Evolutionary conservation across 2,113 vertebrate species (phyloP).

Genomic region (Neodon shergylaensis): DNA sequence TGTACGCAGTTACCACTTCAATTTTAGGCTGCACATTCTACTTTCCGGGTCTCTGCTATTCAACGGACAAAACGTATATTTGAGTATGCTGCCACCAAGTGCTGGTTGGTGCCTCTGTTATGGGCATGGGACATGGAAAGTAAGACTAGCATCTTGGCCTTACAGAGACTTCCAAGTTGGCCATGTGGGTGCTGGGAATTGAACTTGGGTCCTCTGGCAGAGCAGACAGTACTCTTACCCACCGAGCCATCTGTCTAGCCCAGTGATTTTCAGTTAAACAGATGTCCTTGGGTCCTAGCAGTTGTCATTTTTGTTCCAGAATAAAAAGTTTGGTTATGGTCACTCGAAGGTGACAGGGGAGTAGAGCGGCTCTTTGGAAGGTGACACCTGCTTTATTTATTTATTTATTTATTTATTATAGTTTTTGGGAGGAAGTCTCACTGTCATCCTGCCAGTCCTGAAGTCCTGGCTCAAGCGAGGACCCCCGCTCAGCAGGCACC

Average conservation of each 20-base stretch:
- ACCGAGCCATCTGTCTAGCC: neutral
- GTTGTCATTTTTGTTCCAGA: neutral
- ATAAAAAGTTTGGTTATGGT: neutral
- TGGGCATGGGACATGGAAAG: neutral
- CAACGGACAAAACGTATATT: neutral
- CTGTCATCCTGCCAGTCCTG: neutral
- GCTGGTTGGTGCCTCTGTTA: neutral
- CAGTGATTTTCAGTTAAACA: neutral
- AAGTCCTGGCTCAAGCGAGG: neutral
- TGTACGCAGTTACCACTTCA: neutral
- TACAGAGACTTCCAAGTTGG: too few species aligned
- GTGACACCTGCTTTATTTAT: neutral
- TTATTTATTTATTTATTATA: neutral
- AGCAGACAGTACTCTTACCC: neutral
- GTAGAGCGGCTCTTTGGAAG: neutral
- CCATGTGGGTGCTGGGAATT: neutral
- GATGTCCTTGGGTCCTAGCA: neutral
- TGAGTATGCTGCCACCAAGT: conserved; percentile 10
- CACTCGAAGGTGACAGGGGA: neutral
- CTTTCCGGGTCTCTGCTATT: neutral
- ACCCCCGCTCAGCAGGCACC: neutral
- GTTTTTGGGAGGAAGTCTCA: neutral
- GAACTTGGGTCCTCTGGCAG: neutral
- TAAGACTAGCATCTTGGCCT: neutral
- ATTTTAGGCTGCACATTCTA: neutral